Evolutionary conservation across 30 jellyfish, hydroid and myxozoan genomes (phyloP).

Genomic region (Aurelia aurita): DNA sequence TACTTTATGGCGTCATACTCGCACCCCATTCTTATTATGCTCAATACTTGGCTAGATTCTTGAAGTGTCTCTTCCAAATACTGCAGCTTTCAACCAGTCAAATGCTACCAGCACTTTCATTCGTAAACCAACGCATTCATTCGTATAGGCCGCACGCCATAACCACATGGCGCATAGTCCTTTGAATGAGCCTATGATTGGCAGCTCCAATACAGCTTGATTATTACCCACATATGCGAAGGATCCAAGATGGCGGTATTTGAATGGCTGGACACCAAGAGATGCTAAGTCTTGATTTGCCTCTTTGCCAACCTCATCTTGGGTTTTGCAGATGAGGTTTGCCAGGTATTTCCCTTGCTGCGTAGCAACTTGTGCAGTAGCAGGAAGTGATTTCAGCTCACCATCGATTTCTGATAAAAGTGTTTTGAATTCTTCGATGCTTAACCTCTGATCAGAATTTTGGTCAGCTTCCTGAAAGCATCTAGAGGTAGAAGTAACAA

Average conservation of each 20-base stretch:
- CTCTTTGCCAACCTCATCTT: conserved; percentile 14
- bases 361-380: conserved; percentile 96
- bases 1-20: no score
- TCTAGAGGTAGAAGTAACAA: not conserved
- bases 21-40: no score
- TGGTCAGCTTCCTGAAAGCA: conserved; percentile 56
- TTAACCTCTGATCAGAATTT: conserved; percentile 55
- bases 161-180: conserved; percentile 84
- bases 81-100: conserved; percentile 84
- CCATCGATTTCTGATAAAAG: conserved; percentile 64
- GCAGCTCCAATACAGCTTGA: conserved; percentile 86
- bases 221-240: conserved; percentile 88
- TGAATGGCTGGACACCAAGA: conserved; percentile 67
- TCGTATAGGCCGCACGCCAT: conserved; percentile 91
- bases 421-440: conserved; percentile 59
- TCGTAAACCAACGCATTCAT: conserved; percentile 83
- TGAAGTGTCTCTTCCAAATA: conserved; percentile 87
- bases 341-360: conserved; percentile 91
- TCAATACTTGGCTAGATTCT: conserved; percentile 26
- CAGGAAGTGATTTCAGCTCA: conserved; percentile 68
- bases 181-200: conserved; percentile 75
- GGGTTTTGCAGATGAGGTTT: conserved; percentile 45
- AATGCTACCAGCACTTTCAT: conserved; percentile 75
- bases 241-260: conserved; percentile 82
- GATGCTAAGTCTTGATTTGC: conserved; percentile 38